Conservation (phyloP, 2,888 invertebrate genomes). For the Eucera pruinosa region DNA sequence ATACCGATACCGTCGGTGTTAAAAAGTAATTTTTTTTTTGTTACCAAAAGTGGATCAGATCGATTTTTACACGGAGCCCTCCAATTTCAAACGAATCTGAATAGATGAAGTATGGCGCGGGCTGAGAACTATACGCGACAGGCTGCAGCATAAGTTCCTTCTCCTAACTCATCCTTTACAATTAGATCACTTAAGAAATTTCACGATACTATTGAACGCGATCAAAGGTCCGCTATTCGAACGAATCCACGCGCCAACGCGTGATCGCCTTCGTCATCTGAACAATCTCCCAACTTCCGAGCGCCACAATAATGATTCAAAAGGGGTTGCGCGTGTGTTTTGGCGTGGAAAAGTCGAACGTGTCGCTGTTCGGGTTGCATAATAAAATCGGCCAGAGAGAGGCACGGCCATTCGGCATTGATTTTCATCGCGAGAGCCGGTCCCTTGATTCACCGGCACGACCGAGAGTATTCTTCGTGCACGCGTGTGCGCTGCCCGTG, state of each 20-base stretch:
- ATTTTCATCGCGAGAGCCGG: slow-evolving; percentile 32
- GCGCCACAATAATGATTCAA: background rate
- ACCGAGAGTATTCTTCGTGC: slow-evolving; percentile 11
- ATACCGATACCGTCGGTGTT: no score
- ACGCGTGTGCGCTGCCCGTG: background rate
- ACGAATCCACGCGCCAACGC: background rate
- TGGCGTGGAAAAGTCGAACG: background rate
- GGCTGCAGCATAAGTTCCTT: slow-evolving; percentile 7
- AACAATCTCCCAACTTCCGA: background rate
- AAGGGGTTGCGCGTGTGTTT: background rate
- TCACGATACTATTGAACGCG: slow-evolving; percentile 38
- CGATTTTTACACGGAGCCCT: background rate
- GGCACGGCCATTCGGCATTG: slow-evolving; percentile 21
- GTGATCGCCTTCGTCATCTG: background rate
- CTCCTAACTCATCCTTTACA: slow-evolving; percentile 32
- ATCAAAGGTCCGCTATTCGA: slow-evolving; percentile 27
- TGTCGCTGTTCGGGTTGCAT: slow-evolving; percentile 25
- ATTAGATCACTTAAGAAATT: slow-evolving; percentile 40
- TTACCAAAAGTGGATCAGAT: no score
- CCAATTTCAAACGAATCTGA: slow-evolving; percentile 12
- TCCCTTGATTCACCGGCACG: slow-evolving; percentile 32
- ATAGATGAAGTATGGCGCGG: slow-evolving; percentile 9
- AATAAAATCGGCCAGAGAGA: background rate
- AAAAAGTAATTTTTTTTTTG: no score
- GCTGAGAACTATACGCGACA: background rate